Base-by-base conservation (phyloP, 2,113 vertebrate genomes). In the Drymodes brunneopygia region DNA sequence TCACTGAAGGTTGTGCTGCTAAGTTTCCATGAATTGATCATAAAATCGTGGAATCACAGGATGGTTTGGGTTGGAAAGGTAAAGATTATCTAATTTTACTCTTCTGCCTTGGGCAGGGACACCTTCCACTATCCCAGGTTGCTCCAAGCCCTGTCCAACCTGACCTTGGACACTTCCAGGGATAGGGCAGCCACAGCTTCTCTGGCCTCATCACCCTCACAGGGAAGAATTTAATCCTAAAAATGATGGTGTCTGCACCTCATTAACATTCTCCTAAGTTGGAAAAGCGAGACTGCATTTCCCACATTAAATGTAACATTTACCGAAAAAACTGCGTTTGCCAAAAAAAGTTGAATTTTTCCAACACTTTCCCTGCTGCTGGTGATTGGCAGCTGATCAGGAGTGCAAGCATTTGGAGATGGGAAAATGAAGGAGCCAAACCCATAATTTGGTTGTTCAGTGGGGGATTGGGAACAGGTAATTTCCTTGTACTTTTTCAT, bases 111-210 rank as follows among this genome's bases (percentile, higher is more conserved):
- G 11, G 44, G 7, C 28, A 89, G 16, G 24, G n/a, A 74, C 40
- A 61, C 2, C 3, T 75, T 83, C 18, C 40, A 23, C 40, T 13
- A 17, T 6, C 12, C 31, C 56, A 75, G 35, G 25, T 5, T 62
- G 10, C 18, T 62, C 35, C 47, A 38, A 61, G 15, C 29, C 15
- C 25, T 1, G 0, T 54, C 40, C n/a, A 69, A 0, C 15, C 18
- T 48, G 48, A 12, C 17, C 17, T 31, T 40, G 8, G 0, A 54
- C 0, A 31, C 10, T 62, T 69, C 22, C 25, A 82, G 31, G 31
- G 22, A 48, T 53, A 25, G 17, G 2, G 10, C 29, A 75, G 14
- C 23, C 54, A 31, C 54, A 82, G 10, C 8, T 61, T 33, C 21
- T 69, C 35, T 35, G 35, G 45, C 16, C 29, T 15, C 33, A 16